Percentiles rank a stretch among this genome's conserved stretches.
These are phyloP conservation scores for Parnassius mnemosyne DNA, from an alignment of 2,888 invertebrate genomes.

Conservation along the genomic window DNA sequence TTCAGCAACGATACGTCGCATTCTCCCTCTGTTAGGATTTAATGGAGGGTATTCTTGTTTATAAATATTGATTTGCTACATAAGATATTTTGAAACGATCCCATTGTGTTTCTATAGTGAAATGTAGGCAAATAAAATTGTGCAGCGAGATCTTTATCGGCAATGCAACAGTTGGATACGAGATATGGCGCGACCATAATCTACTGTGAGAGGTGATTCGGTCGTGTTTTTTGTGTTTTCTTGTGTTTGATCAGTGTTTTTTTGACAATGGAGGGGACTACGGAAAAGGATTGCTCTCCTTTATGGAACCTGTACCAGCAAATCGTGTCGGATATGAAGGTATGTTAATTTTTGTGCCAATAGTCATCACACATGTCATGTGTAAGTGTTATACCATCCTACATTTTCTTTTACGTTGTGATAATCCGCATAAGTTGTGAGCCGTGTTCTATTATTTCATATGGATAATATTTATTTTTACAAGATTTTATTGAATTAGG, in stretches of 20 bases:
- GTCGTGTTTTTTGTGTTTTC: conserved; percentile 51
- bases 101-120: conserved; percentile 55
- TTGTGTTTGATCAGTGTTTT: conserved; percentile 53
- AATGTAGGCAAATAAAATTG: conserved; percentile 60
- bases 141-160: conserved; percentile 37
- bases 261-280: conserved; percentile 85
- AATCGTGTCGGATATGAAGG: conserved; percentile 98
- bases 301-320: conserved; percentile 97
- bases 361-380: neutral
- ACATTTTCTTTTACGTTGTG: neutral
- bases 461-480: neutral
- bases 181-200: conserved; percentile 48
- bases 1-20: conserved; percentile 41
- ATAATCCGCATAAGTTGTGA: neutral
- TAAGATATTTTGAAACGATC: conserved; percentile 51
- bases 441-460: neutral
- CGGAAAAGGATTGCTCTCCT: conserved; percentile 92
- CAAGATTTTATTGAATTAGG: no score
- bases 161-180: conserved; percentile 68
- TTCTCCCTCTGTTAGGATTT: conserved; percentile 41
- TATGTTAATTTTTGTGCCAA: conserved; percentile 69
- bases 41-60: conserved; percentile 72
- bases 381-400: no score
- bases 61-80: conserved; percentile 78
- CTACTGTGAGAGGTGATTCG: conserved; percentile 52